Evolutionary conservation across 2,888 invertebrate genomes (phyloP).

Genomic region (Apamea epomidion): DNA sequence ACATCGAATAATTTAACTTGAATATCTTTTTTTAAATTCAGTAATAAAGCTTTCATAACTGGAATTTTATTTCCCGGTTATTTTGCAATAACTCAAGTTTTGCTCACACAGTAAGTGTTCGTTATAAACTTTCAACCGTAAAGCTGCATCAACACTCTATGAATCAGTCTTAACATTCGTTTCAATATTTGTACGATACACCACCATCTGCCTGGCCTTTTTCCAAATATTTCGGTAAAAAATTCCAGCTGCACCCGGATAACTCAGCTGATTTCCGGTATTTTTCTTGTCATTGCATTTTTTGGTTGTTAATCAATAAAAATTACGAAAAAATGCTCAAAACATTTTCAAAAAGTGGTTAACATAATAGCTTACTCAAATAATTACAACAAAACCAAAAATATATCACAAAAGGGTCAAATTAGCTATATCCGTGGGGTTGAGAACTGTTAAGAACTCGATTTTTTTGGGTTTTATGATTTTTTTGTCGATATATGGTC

Average conservation of each 20-base stretch:
- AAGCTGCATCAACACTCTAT: background rate
- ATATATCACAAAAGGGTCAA: constrained; percentile 16
- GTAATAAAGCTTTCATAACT: background rate
- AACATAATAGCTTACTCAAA: background rate
- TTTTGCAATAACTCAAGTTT: background rate
- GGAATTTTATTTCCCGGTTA: background rate
- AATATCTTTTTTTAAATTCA: background rate
- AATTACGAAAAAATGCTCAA: background rate
- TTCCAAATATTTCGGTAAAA: no score
- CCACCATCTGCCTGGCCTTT: background rate
- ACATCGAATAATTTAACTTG: background rate
- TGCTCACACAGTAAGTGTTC: background rate
- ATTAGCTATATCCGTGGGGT: constrained; percentile 4
- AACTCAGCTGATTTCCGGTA: background rate
- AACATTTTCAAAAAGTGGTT: background rate
- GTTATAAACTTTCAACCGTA: background rate
- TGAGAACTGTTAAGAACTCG: background rate
- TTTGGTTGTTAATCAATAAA: background rate
- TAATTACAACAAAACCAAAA: background rate
- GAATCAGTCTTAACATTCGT: background rate
- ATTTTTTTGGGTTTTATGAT: background rate
- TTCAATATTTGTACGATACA: background rate
- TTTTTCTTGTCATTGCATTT: background rate
- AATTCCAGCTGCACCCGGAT: no score
- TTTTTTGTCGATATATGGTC: background rate